Evolutionary conservation across 2,113 vertebrate species (phyloP).

Genomic region (Echinops telfairi): DNA sequence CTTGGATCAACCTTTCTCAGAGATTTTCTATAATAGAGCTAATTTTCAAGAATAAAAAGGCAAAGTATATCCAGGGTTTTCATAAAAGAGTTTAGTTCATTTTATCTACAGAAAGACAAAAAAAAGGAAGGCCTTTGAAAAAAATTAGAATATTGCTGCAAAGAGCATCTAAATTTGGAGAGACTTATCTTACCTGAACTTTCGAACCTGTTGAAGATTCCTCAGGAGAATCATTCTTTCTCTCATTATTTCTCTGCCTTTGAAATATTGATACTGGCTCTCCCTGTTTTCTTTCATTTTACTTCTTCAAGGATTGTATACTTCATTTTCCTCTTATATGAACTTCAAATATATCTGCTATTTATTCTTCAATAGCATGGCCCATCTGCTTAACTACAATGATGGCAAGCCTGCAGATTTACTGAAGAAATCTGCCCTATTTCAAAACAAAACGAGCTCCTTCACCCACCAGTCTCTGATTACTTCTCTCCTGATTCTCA

Average conservation of each 20-base stretch:
- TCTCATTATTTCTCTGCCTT: slow-evolving; percentile 51
- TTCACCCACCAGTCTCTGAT: neutral
- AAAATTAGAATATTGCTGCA: slow-evolving; percentile 49
- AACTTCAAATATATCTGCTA: slow-evolving; percentile 57
- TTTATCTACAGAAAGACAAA: slow-evolving; percentile 8
- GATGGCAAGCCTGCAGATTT: slow-evolving; percentile 17
- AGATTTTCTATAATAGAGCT: neutral
- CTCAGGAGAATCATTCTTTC: slow-evolving; percentile 18
- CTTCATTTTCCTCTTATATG: slow-evolving; percentile 37
- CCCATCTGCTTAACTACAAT: slow-evolving; percentile 41
- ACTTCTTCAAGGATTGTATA: slow-evolving; percentile 34
- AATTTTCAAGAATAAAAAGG: slow-evolving; percentile 14
- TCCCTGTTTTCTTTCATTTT: slow-evolving; percentile 53
- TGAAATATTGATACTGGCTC: slow-evolving; percentile 36
- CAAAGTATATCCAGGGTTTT: neutral
- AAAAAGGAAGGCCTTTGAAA: slow-evolving; percentile 15
- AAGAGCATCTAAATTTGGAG: slow-evolving; percentile 44
- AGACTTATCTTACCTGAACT: slow-evolving; percentile 60
- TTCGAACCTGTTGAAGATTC: slow-evolving; percentile 52
- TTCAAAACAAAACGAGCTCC: slow-evolving; percentile 49
- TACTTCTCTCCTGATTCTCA: neutral
- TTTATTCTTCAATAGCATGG: slow-evolving; percentile 50
- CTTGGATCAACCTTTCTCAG: neutral
- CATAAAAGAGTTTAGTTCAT: neutral
- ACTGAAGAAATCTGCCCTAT: neutral